Base-by-base conservation (phyloP, 1,140 invertebrate species). In the Drosophila elegans region DNA sequence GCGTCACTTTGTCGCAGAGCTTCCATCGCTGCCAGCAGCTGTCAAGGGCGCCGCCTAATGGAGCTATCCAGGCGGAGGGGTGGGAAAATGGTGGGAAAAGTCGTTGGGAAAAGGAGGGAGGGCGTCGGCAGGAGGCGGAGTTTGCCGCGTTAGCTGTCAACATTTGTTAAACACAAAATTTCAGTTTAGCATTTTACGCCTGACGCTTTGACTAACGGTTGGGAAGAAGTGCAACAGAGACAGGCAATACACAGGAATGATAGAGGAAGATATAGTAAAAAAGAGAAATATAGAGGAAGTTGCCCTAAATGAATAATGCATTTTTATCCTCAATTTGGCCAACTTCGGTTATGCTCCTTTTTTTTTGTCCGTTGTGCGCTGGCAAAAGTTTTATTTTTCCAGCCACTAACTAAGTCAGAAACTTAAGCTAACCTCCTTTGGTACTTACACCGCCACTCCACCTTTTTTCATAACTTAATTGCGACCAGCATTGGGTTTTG, bases 161-260 rank as follows among this genome's bases (percentile, higher is more conserved):
- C 83, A 86, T 86, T 86, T 79, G 79, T 86, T 83, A 54, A 86
- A 86, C 83, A 86, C 79, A 83, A 79, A 86, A 86, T 86, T 86
- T 86, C 79, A 88, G 82, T 82, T 86, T 88, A 88, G 82, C 74
- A 86, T 86, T 86, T 86, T 88, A 88, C 83, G 82, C 83, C 78
- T 82, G 81, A 86, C 74, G 81, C 82, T 62, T 77, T 64, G 83
- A 68, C 83, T 85, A 88, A 85, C 82, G 81, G 81, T 42, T 66
- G 74, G 57, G 57, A 77, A 42, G 39, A 39, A 41, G 21, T 39
- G 12, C 41, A 27, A 34, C 42, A 25, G 44, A 13, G 9, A 16
- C 32, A n/a, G 36, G 7, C 45, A 1, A 11, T 11, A 42, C 21
- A 32, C 49, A 1, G 21, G 25, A 57, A 10, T 36, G 7, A 38